Percentiles rank a stretch among this genome's conserved stretches.
Conservation (phyloP, 2,113 vertebrate species). For the Eudyptes chrysolophus region DNA sequence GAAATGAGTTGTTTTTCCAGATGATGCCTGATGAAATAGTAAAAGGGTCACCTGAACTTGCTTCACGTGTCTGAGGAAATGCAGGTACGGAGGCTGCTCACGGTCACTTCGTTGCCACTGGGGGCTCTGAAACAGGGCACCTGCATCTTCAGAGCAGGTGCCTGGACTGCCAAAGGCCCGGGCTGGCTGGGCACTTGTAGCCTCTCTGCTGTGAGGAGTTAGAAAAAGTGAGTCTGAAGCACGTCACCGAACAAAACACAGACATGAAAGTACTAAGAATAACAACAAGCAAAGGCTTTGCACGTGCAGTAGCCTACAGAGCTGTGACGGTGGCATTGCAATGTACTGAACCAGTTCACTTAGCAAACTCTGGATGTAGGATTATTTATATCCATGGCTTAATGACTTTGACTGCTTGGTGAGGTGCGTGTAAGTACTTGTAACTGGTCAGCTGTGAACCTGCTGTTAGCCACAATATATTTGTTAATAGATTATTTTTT, state of each 20-base stretch:
- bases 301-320: background rate
- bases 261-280: background rate
- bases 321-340: accelerated
- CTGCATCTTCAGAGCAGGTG: accelerated
- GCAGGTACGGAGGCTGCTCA: background rate
- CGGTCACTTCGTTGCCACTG: accelerated
- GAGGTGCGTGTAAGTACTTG: background rate
- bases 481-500: background rate
- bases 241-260: background rate
- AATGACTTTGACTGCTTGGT: background rate
- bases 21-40: background rate
- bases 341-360: background rate
- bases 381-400: background rate
- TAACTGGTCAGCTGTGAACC: background rate
- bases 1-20: background rate
- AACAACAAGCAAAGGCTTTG: background rate
- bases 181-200: background rate
- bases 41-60: background rate
- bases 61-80: background rate
- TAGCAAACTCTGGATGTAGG: background rate
- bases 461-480: background rate
- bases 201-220: background rate
- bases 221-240: background rate
- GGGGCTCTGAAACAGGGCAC: background rate
- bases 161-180: accelerated